Evolutionary conservation across 1,140 invertebrate genomes (phyloP).

Genomic region (Pinna nobilis): DNA sequence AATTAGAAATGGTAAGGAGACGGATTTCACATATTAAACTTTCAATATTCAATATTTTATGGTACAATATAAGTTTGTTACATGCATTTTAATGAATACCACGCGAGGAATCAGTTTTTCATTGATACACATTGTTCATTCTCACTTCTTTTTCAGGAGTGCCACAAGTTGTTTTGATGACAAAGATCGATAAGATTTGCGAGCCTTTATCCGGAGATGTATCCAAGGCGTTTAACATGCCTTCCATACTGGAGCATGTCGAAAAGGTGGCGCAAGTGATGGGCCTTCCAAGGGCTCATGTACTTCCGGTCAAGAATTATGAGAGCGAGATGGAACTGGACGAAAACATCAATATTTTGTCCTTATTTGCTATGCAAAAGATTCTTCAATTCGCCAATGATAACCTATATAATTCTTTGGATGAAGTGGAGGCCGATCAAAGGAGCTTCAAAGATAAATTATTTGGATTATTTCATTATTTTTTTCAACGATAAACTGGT

Average conservation of each 20-base stretch:
- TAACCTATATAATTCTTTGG: slow-evolving; percentile 35
- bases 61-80: neutral
- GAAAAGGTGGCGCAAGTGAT: slow-evolving; percentile 39
- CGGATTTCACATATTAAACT: too few relatives aligned
- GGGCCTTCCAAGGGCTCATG: slow-evolving; percentile 43
- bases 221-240: slow-evolving; percentile 23
- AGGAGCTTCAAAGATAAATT: neutral
- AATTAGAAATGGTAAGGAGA: neutral
- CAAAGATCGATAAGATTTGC: slow-evolving; percentile 41
- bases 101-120: neutral
- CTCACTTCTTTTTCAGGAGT: slow-evolving; percentile 16
- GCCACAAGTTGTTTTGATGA: slow-evolving; percentile 35
- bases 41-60: too few relatives aligned
- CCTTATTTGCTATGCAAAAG: slow-evolving; percentile 32
- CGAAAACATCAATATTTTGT: slow-evolving; percentile 31
- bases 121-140: neutral
- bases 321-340: slow-evolving; percentile 44
- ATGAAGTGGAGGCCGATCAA: slow-evolving; percentile 2
- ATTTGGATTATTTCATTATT: too few relatives aligned
- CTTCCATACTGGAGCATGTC: slow-evolving; percentile 32
- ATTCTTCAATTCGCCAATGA: slow-evolving; percentile 48
- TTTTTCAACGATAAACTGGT: too few relatives aligned
- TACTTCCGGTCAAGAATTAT: slow-evolving; percentile 49
- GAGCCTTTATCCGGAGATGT: slow-evolving; percentile 27
- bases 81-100: neutral